Conservation (phyloP, 2,797 vertebrate genomes). For the Squalus acanthias region DNA sequence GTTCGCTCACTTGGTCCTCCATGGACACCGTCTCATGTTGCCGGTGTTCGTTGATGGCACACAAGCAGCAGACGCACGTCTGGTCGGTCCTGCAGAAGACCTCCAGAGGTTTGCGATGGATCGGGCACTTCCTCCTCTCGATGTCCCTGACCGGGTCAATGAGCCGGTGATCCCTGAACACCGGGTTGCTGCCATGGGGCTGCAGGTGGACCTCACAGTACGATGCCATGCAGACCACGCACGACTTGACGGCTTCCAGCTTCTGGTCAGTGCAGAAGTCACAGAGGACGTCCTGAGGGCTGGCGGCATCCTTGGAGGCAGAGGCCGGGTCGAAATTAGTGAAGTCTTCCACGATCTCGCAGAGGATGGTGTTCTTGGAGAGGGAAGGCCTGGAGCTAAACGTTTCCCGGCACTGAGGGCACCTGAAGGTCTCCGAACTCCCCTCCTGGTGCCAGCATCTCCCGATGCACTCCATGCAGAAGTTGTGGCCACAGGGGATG, state of each 20-base stretch:
- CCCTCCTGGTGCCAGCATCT: conserved; percentile 20
- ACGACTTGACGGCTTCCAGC: neutral
- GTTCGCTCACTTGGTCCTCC: neutral
- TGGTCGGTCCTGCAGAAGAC: conserved; percentile 32
- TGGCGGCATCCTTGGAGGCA: neutral
- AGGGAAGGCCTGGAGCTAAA: conserved; percentile 10
- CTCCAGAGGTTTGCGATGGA: conserved; percentile 1
- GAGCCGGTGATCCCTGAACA: conserved; percentile 7
- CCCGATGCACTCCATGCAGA: conserved; percentile 32
- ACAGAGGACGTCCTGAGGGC: neutral
- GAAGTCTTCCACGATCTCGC: conserved; percentile 32
- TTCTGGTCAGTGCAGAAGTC: conserved; percentile 29
- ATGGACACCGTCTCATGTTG: neutral
- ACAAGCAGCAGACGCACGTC: conserved; percentile 5
- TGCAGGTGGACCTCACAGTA: conserved; percentile 29
- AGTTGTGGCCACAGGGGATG: conserved; percentile 35
- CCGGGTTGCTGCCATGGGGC: conserved; percentile 13
- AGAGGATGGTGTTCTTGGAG: conserved; percentile 31
- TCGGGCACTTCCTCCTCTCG: neutral
- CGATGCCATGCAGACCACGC: conserved; percentile 13
- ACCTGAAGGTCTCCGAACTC: neutral
- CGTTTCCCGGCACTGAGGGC: conserved; percentile 9
- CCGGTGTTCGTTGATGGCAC: conserved; percentile 9
- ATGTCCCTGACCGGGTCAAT: conserved; percentile 16
- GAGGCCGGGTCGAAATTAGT: neutral